Evolutionary conservation across 2,797 vertebrate genomes (phyloP).

Genomic region (Xenops minutus): DNA sequence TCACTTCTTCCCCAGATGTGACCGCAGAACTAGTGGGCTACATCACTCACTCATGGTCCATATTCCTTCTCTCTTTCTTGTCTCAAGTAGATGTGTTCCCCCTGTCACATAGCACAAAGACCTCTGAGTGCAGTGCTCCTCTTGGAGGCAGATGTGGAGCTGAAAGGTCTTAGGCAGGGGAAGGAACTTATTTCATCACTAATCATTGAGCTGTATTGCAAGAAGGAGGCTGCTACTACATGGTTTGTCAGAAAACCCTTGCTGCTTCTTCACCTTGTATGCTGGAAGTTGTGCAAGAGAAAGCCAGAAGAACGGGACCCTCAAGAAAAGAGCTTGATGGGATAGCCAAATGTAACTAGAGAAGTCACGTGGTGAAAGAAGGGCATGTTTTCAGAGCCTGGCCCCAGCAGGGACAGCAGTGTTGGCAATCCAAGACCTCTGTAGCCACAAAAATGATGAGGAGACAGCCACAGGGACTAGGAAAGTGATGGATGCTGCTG

Average conservation of each 20-base stretch:
- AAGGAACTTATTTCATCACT: neutral
- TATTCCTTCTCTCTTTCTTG: neutral
- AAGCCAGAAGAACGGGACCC: neutral
- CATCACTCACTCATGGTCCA: neutral
- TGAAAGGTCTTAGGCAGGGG: neutral
- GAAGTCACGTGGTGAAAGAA: neutral
- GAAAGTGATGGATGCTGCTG: neutral
- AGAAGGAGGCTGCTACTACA: neutral
- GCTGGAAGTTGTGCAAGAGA: neutral
- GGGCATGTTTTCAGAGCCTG: neutral
- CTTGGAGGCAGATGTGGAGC: neutral
- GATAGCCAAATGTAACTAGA: neutral
- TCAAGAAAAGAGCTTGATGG: neutral
- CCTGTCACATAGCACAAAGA: neutral
- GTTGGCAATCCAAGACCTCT: neutral
- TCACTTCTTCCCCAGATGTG: neutral
- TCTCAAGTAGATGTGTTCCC: neutral
- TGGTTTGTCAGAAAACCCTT: neutral
- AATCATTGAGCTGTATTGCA: neutral
- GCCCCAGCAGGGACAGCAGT: neutral
- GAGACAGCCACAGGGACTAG: neutral
- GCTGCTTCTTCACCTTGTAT: neutral
- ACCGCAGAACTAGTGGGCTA: neutral
- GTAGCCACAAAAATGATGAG: neutral
- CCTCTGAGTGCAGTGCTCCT: accelerated